Evolutionary conservation across 2,797 vertebrate species (phyloP).

Genomic region (Enteromius trimaculatus): DNA sequence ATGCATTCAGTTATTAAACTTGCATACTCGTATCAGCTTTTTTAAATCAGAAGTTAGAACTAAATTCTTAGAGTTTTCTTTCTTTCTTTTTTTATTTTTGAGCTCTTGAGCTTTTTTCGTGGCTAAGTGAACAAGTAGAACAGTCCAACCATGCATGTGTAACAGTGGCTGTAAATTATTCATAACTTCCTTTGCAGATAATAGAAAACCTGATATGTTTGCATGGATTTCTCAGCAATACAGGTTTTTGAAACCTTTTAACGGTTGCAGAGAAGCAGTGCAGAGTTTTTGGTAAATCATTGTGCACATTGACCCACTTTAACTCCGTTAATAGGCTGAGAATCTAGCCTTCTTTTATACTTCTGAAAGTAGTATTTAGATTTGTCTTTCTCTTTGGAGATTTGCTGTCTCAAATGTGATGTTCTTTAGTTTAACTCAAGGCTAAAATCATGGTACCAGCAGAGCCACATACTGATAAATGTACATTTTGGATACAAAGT

Average conservation of each 20-base stretch:
- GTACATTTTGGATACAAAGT: background rate
- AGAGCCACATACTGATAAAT: conserved; percentile 3
- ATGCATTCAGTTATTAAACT: background rate
- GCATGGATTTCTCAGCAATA: conserved; percentile 7
- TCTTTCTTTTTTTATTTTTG: background rate
- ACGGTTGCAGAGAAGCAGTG: background rate
- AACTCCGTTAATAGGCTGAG: background rate
- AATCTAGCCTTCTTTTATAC: conserved; percentile 1
- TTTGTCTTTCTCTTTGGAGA: background rate
- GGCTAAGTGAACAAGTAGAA: background rate
- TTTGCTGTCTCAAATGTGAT: background rate
- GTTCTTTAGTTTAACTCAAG: background rate
- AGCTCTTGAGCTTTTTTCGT: background rate
- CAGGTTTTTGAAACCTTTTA: background rate
- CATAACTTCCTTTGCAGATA: conserved; percentile 22
- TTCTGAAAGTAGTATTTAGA: background rate
- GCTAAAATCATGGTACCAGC: background rate
- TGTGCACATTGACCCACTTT: conserved; percentile 13
- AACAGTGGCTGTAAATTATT: conserved; percentile 31
- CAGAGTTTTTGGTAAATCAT: background rate
- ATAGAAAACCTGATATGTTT: conserved; percentile 30
- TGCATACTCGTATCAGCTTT: conserved; percentile 2
- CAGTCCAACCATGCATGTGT: conserved; percentile 25
- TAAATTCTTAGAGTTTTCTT: background rate
- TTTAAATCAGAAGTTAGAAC: background rate